Evolutionary conservation across 1,140 invertebrate genomes (phyloP).

Genomic region (Oreohelix idahoensis): DNA sequence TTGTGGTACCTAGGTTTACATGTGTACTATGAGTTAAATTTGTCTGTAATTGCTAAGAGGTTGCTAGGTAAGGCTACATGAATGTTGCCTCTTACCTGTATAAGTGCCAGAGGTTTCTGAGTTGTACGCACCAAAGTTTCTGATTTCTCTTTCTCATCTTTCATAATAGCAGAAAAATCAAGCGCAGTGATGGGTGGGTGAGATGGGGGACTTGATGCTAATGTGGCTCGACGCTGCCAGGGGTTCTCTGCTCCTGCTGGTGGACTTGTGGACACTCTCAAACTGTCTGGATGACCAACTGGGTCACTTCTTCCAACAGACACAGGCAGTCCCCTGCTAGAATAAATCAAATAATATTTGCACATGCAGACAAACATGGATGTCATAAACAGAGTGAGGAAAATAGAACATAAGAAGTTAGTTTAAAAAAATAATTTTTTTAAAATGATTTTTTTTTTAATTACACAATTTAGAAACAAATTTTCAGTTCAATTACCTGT

Average conservation of each 20-base stretch:
- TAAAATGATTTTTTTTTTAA: too few species aligned
- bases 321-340: slow-evolving; percentile 61
- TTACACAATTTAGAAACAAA: too few species aligned
- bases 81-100: slow-evolving; percentile 74
- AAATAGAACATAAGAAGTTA: too few species aligned
- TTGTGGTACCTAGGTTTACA: too few species aligned
- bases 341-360: slow-evolving; percentile 27
- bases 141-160: slow-evolving; percentile 62
- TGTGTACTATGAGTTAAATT: too few species aligned
- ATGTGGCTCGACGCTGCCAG: slow-evolving; percentile 41
- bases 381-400: too few species aligned
- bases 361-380: too few species aligned
- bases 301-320: slow-evolving; percentile 27
- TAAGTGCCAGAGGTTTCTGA: slow-evolving; percentile 76
- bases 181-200: background rate
- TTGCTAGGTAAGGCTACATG: too few species aligned
- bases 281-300: slow-evolving; percentile 10
- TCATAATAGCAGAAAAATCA: slow-evolving; percentile 64
- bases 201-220: slow-evolving; percentile 1
- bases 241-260: slow-evolving; percentile 49
- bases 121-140: slow-evolving; percentile 52
- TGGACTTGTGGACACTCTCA: slow-evolving; percentile 32
- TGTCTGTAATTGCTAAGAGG: too few species aligned
- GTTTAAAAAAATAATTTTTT: too few species aligned
- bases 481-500: too few species aligned